Conservation (phyloP, 1,140 invertebrate species). For the Mizuhopecten yessoensis region DNA sequence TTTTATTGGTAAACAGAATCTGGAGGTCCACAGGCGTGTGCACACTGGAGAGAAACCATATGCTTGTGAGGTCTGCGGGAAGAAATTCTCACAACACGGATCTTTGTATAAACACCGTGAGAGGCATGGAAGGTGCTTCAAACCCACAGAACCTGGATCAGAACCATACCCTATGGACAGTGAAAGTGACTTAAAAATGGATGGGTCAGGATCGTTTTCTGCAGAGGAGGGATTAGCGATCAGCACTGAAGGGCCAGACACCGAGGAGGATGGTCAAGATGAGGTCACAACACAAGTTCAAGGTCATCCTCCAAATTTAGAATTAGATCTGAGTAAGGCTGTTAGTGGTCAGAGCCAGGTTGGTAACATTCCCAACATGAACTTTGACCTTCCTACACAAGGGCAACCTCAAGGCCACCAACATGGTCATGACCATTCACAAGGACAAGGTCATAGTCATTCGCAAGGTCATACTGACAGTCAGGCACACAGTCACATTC, state of each 20-base stretch:
- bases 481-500: neutral
- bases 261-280: neutral
- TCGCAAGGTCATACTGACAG: conserved; percentile 2
- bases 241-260: neutral
- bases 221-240: neutral
- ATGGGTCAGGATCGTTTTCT: neutral
- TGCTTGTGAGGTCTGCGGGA: conserved; percentile 57
- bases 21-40: conserved; percentile 50
- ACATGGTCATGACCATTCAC: neutral
- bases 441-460: neutral
- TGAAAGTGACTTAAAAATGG: neutral
- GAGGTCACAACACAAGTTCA: neutral
- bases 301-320: neutral
- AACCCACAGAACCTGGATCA: neutral
- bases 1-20: conserved; percentile 53
- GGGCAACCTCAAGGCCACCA: neutral
- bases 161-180: neutral
- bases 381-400: conserved; percentile 38
- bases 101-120: conserved; percentile 48
- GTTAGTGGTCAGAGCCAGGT: neutral
- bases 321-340: conserved; percentile 12
- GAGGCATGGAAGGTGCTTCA: conserved; percentile 20
- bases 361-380: conserved; percentile 13
- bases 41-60: conserved; percentile 57
- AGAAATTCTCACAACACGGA: conserved; percentile 55